Evolutionary conservation across 2,888 invertebrate genomes (phyloP).

Genomic region (Onchidella celtica): DNA sequence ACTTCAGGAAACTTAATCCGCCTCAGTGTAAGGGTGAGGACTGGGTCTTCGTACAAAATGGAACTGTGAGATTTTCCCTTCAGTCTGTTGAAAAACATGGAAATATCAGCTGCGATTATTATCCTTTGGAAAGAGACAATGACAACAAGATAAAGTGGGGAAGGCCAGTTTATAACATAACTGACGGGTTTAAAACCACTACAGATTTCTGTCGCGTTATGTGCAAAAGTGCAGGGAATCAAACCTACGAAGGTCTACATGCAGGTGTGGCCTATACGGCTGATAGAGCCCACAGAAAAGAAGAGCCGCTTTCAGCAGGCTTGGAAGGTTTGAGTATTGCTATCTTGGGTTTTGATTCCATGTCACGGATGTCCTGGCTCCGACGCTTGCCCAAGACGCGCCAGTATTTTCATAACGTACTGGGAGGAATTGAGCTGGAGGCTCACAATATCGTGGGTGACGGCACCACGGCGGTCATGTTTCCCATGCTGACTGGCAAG

Average conservation of each 20-base stretch:
- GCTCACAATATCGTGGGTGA: conserved; percentile 81
- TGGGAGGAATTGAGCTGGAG: conserved; percentile 84
- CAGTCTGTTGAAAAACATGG: conserved; percentile 79
- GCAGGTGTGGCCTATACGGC: conserved; percentile 81
- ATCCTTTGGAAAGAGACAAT: conserved; percentile 70
- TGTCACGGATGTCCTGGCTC: conserved; percentile 87
- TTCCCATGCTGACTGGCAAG: conserved; percentile 91
- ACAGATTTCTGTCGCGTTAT: conserved; percentile 62
- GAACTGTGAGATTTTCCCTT: conserved; percentile 82
- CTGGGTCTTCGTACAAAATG: conserved; percentile 89
- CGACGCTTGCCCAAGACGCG: conserved; percentile 74
- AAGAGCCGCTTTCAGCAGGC: conserved; percentile 62
- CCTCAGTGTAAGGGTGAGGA: conserved; percentile 86
- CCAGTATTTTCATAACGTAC: conserved; percentile 67
- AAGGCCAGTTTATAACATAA: conserved; percentile 44
- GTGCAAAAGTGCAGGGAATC: conserved; percentile 57
- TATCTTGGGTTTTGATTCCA: conserved; percentile 90
- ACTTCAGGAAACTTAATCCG: conserved; percentile 84
- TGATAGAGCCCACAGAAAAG: conserved; percentile 15
- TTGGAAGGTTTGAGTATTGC: conserved; percentile 86
- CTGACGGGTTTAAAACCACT: conserved; percentile 51
- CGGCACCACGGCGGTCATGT: conserved; percentile 84
- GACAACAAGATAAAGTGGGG: conserved; percentile 56
- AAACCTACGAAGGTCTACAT: conserved; percentile 85
- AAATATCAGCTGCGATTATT: conserved; percentile 83